Evolutionary conservation across 1,140 invertebrate species (phyloP).

Genomic region (Plodia interpunctella): DNA sequence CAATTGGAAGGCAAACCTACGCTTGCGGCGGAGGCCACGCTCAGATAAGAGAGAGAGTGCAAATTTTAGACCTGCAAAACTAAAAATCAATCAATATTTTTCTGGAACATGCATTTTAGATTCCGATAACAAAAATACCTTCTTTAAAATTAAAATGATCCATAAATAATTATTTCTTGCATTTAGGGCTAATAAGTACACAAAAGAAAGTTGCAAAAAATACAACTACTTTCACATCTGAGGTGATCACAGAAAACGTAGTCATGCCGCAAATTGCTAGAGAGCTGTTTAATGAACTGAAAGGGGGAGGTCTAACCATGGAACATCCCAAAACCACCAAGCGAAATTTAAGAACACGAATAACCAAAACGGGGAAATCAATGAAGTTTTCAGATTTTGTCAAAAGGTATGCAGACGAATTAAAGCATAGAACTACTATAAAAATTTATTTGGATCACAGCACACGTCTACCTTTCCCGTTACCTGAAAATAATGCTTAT

Average conservation of each 20-base stretch:
- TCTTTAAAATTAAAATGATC: too few species aligned
- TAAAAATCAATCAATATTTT: too few species aligned
- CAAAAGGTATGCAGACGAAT: neutral
- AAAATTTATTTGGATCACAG: slow-evolving; percentile 14
- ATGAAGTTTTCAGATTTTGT: neutral
- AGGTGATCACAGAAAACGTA: neutral
- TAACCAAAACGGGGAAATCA: neutral
- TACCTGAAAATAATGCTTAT: slow-evolving; percentile 16
- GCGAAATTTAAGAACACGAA: neutral
- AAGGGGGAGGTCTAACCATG: slow-evolving; percentile 1
- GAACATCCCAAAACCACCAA: neutral
- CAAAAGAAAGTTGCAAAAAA: neutral
- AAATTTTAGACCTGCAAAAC: too few species aligned
- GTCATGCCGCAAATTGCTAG: slow-evolving; percentile 7
- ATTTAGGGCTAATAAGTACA: neutral
- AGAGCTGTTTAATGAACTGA: slow-evolving; percentile 11
- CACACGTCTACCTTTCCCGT: slow-evolving; percentile 6
- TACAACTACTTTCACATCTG: neutral
- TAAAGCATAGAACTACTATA: slow-evolving; percentile 2
- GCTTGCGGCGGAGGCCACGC: too few species aligned
- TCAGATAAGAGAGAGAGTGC: too few species aligned
- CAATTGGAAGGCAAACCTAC: too few species aligned
- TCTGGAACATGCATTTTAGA: too few species aligned
- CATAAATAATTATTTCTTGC: too few species aligned
- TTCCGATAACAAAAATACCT: too few species aligned